These are phyloP conservation scores for Ophioderma brevispina DNA, from an alignment of 35 echinoderm and acorn worm genomes.

Conservation along the genomic window DNA sequence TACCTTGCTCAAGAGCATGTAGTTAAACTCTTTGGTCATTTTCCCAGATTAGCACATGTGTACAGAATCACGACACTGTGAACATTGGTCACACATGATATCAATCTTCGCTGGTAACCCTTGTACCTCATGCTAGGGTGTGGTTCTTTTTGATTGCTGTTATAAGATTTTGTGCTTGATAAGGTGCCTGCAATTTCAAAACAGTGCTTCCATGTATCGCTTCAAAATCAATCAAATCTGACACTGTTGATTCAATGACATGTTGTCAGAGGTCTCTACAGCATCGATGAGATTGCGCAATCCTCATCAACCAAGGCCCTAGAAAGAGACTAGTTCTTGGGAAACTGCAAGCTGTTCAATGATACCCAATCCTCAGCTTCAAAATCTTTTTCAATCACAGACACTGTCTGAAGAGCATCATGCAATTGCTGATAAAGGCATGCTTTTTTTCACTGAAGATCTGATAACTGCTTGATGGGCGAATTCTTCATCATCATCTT, in stretches of 20 bases:
- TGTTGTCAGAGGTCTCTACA: conserved; percentile 33
- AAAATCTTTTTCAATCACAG: conserved; percentile 16
- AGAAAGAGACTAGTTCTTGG: conserved; percentile 18
- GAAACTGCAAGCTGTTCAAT: conserved; percentile 15
- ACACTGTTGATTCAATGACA: conserved; percentile 39
- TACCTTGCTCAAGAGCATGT: conserved; percentile 22
- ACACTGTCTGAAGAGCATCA: conserved; percentile 14
- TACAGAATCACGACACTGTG: conserved; percentile 37
- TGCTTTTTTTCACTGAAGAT: neutral
- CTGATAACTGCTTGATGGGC: neutral
- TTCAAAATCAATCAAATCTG: conserved; percentile 47
- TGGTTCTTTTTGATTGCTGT: conserved; percentile 12
- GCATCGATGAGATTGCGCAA: conserved; percentile 44
- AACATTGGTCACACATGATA: conserved; percentile 20
- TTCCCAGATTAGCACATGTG: conserved; percentile 33
- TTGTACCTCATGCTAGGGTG: conserved; percentile 5
- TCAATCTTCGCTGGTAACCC: conserved; percentile 17
- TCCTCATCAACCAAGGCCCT: conserved; percentile 39
- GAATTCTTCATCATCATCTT: neutral
- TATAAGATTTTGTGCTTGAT: conserved; percentile 24
- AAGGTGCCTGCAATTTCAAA: conserved; percentile 5
- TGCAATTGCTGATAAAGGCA: conserved; percentile 17
- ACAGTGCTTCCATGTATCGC: conserved; percentile 23
- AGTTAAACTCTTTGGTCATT: conserved; percentile 37
- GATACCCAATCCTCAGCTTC: conserved; percentile 1